Percentiles rank a stretch among this genome's conserved stretches.
Conservation (phyloP, 2,797 vertebrate species). For the Coccyzus lansbergi region DNA sequence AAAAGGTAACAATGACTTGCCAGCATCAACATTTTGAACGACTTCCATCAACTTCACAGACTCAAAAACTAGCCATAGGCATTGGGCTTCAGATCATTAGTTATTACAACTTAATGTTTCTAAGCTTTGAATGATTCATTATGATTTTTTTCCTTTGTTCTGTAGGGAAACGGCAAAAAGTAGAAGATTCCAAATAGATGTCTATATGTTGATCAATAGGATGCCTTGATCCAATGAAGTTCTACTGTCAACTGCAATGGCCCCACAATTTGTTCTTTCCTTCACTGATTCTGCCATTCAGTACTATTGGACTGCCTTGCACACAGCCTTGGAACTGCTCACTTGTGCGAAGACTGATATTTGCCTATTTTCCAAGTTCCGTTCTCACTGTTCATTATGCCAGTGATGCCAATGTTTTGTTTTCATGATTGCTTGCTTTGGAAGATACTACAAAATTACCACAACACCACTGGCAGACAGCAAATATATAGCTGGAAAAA, state of each 20-base stretch:
- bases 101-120: neutral
- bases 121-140: neutral
- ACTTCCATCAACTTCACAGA: neutral
- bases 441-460: neutral
- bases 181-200: neutral
- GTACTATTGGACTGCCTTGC: neutral
- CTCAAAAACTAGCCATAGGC: neutral
- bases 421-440: neutral
- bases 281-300: neutral
- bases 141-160: neutral
- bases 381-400: fast-evolving
- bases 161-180: neutral
- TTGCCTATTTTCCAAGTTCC: neutral
- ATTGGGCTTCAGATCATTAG: neutral
- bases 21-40: neutral
- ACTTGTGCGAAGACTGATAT: fast-evolving
- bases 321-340: neutral
- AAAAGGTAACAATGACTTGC: neutral
- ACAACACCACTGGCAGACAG: neutral
- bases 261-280: neutral
- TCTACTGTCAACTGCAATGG: neutral
- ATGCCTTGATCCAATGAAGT: neutral
- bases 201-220: neutral
- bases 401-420: neutral
- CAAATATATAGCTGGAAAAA: neutral